Conservation (phyloP, 2,888 invertebrate species). For the Drosophila atroscutellata region DNA sequence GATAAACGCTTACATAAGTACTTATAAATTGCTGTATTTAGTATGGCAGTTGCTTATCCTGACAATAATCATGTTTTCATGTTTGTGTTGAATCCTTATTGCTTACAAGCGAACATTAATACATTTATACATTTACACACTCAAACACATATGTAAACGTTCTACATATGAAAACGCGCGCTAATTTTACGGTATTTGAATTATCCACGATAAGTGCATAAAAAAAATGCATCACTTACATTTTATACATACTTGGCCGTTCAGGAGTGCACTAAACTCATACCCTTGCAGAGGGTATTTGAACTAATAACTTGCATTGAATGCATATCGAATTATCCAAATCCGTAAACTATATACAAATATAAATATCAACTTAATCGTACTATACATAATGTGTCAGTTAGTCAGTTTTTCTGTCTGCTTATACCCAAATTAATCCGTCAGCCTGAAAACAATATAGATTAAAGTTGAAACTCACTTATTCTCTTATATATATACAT, state of each 20-base stretch:
- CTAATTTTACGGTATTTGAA: not conserved
- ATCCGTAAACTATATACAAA: slow-evolving; percentile 14
- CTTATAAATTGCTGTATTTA: slow-evolving; percentile 11
- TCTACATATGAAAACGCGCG: slow-evolving; percentile 7
- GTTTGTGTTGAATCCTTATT: not conserved
- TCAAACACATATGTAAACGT: not conserved
- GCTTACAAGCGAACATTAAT: slow-evolving; percentile 19
- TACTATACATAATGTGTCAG: not conserved
- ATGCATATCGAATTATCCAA: not conserved
- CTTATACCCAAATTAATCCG: too few relatives aligned
- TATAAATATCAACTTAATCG: not conserved
- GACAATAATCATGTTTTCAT: slow-evolving; percentile 2
- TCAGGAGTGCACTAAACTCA: slow-evolving; percentile 12
- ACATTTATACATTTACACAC: not conserved
- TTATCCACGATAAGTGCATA: not conserved
- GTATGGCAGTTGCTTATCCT: slow-evolving; percentile 6
- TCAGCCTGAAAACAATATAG: too few relatives aligned
- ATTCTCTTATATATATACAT: not conserved
- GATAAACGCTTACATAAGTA: slow-evolving; percentile 7
- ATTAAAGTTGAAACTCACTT: too few relatives aligned
- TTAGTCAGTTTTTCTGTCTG: not conserved
- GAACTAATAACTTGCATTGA: not conserved
- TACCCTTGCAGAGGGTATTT: slow-evolving; percentile 6
- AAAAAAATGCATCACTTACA: not conserved
- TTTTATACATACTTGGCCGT: slow-evolving; percentile 11